Evolutionary conservation across 1,140 invertebrate species (phyloP).

Genomic region (Drosophila kanapiae): DNA sequence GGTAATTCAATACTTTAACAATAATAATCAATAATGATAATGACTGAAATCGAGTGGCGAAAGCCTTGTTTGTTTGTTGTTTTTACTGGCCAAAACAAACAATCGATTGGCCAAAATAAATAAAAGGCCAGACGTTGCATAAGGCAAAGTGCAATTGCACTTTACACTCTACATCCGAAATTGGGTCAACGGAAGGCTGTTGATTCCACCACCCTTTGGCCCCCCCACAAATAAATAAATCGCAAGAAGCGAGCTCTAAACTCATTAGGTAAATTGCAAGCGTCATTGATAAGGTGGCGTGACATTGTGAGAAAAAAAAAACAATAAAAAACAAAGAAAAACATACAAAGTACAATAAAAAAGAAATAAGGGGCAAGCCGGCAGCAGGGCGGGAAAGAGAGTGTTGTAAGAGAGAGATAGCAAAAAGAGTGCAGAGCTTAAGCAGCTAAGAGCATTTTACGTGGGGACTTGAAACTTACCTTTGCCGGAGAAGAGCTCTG

Average conservation of each 20-base stretch:
- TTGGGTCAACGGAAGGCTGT: slow-evolving; percentile 54
- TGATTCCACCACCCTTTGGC: slow-evolving; percentile 24
- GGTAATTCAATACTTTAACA: background rate
- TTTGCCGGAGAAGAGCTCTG: slow-evolving; percentile 18
- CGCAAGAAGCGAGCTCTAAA: background rate
- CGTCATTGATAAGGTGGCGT: slow-evolving; percentile 72
- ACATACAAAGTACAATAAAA: slow-evolving; percentile 6
- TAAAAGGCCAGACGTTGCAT: slow-evolving; percentile 63
- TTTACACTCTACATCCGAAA: slow-evolving; percentile 24
- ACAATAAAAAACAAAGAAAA: slow-evolving; percentile 8
- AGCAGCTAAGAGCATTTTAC: slow-evolving; percentile 6
- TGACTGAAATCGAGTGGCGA: slow-evolving; percentile 4
- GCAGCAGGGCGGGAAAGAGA: slow-evolving; percentile 9
- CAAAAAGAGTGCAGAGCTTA: slow-evolving; percentile 20
- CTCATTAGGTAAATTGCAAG: slow-evolving; percentile 26
- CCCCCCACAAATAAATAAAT: background rate
- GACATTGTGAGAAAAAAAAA: slow-evolving; percentile 53
- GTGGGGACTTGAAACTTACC: slow-evolving; percentile 23
- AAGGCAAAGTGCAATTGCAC: slow-evolving; percentile 48
- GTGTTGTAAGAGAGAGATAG: slow-evolving; percentile 4
- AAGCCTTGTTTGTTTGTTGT: background rate
- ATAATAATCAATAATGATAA: slow-evolving; percentile 4
- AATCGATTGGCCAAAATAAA: slow-evolving; percentile 65
- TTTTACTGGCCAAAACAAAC: slow-evolving; percentile 39
- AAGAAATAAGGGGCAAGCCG: slow-evolving; percentile 25